Percentiles rank a stretch among this genome's conserved stretches.
Evolutionary conservation across 2,113 vertebrate genomes (phyloP).

Genomic region (Mesocricetus auratus): DNA sequence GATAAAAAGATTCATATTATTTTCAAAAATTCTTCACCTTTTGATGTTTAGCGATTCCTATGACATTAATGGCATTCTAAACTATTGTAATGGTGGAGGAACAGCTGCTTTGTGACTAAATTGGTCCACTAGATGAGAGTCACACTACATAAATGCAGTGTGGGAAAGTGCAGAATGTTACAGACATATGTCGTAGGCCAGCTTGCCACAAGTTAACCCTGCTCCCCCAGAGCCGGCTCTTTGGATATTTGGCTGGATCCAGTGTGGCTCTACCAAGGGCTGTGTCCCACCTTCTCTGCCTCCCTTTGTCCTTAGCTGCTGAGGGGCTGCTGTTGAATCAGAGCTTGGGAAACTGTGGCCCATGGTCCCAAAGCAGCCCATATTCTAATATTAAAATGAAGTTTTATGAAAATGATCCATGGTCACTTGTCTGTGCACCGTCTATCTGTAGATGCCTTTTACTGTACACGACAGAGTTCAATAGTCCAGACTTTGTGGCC

Average conservation of each 20-base stretch:
- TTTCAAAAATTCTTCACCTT: neutral
- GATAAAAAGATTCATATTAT: neutral
- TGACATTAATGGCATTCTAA: constrained; percentile 1
- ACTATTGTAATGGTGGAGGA: neutral
- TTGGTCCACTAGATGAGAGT: constrained; percentile 28
- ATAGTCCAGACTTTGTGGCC: neutral
- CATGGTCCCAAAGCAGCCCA: neutral
- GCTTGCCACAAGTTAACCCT: constrained; percentile 33
- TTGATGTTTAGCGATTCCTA: constrained; percentile 56
- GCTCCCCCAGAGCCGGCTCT: neutral
- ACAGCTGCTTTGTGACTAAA: constrained; percentile 16
- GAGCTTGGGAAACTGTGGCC: neutral
- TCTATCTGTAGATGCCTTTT: neutral
- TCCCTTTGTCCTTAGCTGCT: neutral
- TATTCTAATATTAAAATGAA: neutral
- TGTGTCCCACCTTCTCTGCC: neutral
- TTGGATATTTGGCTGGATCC: neutral
- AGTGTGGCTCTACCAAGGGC: neutral
- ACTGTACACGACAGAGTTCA: neutral
- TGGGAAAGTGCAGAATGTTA: neutral
- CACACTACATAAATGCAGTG: constrained; percentile 18
- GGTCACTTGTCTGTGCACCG: neutral
- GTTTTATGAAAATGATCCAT: neutral
- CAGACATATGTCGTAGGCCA: neutral
- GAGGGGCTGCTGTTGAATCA: neutral